These are phyloP conservation scores for Stomorhina lunata DNA, from an alignment of 2,888 invertebrate species.

Conservation along the genomic window DNA sequence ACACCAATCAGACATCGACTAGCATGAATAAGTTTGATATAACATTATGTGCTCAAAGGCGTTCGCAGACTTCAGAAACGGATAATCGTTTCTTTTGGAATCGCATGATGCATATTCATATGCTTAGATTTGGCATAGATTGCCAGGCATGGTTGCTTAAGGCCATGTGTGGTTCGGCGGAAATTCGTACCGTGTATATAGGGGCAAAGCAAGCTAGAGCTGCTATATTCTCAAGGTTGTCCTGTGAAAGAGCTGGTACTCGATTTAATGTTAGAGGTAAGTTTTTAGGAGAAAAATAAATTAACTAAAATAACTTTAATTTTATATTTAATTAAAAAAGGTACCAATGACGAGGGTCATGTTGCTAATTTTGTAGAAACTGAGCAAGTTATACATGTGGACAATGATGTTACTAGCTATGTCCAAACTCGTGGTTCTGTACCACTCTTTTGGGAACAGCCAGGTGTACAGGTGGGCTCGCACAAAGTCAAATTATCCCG, in stretches of 20 bases:
- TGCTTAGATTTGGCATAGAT: conserved; percentile 94
- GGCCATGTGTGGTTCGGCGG: conserved; percentile 98
- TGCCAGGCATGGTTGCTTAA: conserved; percentile 95
- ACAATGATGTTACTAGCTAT: conserved; percentile 93
- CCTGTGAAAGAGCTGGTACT: conserved; percentile 98
- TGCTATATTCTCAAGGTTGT: conserved; percentile 96
- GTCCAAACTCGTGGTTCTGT: conserved; percentile 97
- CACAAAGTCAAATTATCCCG: conserved; percentile 98
- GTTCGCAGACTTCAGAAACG: conserved; percentile 88
- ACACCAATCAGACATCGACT: conserved; percentile 71
- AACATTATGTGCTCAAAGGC: conserved; percentile 95
- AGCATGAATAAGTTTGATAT: conserved; percentile 87
- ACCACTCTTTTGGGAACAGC: conserved; percentile 99
- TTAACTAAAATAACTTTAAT: background rate
- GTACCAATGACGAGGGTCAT: conserved; percentile 99
- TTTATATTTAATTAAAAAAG: conserved; percentile 36
- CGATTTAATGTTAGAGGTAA: conserved; percentile 95
- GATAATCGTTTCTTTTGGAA: conserved; percentile 99
- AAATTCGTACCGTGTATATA: conserved; percentile 98
- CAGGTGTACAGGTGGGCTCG: conserved; percentile 98
- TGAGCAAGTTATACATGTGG: conserved; percentile 96
- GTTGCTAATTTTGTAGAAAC: conserved; percentile 99
- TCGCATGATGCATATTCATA: conserved; percentile 95
- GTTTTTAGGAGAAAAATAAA: background rate
- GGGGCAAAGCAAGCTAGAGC: conserved; percentile 96